A percentile compares a stretch with the other conserved stretches of the same genome.
Evolutionary conservation across 2,113 vertebrate species (phyloP).

Genomic region (Pteronura brasiliensis): DNA sequence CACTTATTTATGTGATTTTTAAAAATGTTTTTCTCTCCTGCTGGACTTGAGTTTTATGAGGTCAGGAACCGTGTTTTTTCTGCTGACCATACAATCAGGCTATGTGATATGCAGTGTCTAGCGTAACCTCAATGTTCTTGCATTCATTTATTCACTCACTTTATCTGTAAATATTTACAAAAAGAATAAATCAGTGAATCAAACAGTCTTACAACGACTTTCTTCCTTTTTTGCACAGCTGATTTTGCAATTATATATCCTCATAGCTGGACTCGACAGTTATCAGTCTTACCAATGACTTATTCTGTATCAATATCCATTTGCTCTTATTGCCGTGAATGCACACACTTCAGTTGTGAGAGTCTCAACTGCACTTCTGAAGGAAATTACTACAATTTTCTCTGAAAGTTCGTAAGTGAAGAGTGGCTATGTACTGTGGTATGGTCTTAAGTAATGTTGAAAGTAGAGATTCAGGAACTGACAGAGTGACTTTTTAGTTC

Average conservation of each 20-base stretch:
- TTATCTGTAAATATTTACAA: not conserved
- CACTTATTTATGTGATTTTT: not conserved
- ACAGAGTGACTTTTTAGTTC: not conserved
- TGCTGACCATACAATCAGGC: not conserved
- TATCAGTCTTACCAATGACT: not conserved
- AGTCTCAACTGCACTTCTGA: not conserved
- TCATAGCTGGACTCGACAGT: not conserved
- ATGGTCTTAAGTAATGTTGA: not conserved
- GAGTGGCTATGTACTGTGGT: not conserved
- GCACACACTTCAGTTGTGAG: not conserved
- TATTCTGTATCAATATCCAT: not conserved
- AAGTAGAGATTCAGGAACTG: not conserved
- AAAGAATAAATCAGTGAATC: not conserved
- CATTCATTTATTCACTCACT: not conserved
- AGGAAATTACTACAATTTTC: not conserved
- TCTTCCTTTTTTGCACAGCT: not conserved
- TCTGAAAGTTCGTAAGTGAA: not conserved
- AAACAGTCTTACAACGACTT: not conserved
- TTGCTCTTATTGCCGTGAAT: not conserved
- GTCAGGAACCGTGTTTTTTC: not conserved
- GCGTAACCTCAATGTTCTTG: not conserved
- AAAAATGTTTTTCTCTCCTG: not conserved
- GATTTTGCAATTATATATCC: not conserved
- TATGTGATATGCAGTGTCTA: not conserved
- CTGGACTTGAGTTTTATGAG: not conserved